Conservation (phyloP, 2,113 vertebrate genomes). For the Amphiprion ocellaris region DNA sequence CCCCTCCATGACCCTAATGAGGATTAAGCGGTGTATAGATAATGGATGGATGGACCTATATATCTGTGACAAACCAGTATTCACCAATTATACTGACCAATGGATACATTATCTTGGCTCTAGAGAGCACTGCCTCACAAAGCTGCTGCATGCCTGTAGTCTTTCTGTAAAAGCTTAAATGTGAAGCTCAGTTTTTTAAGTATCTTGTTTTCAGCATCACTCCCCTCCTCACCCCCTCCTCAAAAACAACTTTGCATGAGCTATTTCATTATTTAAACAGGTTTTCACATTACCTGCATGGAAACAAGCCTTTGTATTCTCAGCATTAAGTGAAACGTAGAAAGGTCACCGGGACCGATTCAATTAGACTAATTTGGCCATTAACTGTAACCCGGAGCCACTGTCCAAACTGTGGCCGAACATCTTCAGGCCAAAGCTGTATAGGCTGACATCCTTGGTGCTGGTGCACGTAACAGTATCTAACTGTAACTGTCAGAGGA, state of each 20-base stretch:
- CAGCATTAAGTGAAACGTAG: conserved; percentile 17
- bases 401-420: conserved; percentile 1
- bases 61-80: no score
- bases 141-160: no score
- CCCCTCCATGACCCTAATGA: no score
- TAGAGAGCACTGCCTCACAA: no score
- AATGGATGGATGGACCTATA: no score
- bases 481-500: conserved; percentile 24
- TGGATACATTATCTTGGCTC: no score
- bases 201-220: no score
- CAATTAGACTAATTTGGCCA: conserved; percentile 25
- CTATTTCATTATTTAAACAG: conserved; percentile 38
- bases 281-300: conserved; percentile 11
- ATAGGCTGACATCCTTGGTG: background rate
- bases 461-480: conserved; percentile 45
- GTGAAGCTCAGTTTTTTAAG: background rate
- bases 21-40: no score
- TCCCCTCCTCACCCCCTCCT: background rate
- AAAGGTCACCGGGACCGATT: conserved; percentile 20
- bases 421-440: conserved; percentile 16
- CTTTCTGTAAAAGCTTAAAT: no score
- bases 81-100: no score
- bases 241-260: background rate
- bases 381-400: conserved; percentile 31
- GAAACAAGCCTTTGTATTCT: conserved; percentile 15